Percentiles rank a stretch among this genome's conserved stretches.
These are phyloP conservation scores for Telmatochromis brichardi DNA, from an alignment of 2,113 vertebrate genomes.

Conservation along the genomic window DNA sequence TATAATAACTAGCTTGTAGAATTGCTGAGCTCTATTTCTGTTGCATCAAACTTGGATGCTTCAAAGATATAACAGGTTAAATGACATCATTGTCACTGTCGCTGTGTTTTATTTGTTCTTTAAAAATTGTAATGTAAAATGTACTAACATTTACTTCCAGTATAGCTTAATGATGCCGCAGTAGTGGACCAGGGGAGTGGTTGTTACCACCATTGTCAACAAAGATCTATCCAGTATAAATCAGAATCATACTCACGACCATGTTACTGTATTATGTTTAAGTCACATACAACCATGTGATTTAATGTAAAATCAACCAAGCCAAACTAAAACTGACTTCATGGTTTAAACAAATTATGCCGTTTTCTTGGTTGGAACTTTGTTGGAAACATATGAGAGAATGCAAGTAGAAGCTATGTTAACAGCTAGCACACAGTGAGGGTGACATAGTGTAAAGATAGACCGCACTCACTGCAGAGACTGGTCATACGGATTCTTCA, in stretches of 20 bases:
- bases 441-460: background rate
- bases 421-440: conserved; percentile 22
- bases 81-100: background rate
- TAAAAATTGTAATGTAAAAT: background rate
- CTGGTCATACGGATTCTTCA: conserved; percentile 21
- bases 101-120: background rate
- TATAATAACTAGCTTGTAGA: background rate
- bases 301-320: background rate
- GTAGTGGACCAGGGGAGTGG: background rate
- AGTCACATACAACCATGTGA: background rate
- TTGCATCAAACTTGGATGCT: background rate
- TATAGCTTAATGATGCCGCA: background rate
- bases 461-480: background rate
- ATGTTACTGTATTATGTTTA: background rate
- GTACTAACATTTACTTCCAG: background rate
- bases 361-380: background rate
- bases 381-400: background rate
- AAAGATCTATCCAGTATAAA: background rate
- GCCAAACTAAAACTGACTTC: background rate
- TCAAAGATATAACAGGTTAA: no score
- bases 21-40: background rate
- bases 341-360: background rate
- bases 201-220: background rate
- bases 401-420: background rate
- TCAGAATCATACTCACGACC: background rate